phyloP scores from a whole-genome alignment of 2,888 invertebrate genomes.

The Chymomyza procnemis region DNA sequence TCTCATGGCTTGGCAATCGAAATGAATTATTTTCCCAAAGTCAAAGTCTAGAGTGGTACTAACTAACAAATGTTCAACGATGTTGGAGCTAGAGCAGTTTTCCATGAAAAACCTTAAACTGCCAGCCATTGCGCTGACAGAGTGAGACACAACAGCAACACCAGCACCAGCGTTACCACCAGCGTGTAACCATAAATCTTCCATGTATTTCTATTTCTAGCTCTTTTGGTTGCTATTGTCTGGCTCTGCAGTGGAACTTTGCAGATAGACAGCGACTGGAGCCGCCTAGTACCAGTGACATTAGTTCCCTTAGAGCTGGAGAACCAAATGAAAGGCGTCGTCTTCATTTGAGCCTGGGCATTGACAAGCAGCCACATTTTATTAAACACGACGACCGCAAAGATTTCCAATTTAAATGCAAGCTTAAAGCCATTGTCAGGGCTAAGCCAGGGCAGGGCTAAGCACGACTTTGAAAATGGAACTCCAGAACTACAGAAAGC shows the following conservation, averaged over 20 bases:
- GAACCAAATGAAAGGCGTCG: slow-evolving; percentile 30
- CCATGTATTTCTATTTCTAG: slow-evolving; percentile 5
- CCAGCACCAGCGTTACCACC: slow-evolving; percentile 6
- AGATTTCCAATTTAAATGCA: slow-evolving; percentile 9
- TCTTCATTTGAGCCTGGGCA: slow-evolving; percentile 51
- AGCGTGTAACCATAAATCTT: slow-evolving; percentile 45
- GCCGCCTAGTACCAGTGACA: slow-evolving; percentile 47
- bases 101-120: slow-evolving; percentile 49
- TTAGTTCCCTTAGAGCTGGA: slow-evolving; percentile 25
- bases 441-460: slow-evolving; percentile 19
- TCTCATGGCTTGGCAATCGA: slow-evolving; percentile 55
- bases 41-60: slow-evolving; percentile 34
- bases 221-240: slow-evolving; percentile 12
- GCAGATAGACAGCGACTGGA: slow-evolving; percentile 46
- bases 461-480: slow-evolving; percentile 48
- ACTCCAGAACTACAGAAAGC: neutral
- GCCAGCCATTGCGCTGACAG: neutral
- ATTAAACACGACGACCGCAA: neutral
- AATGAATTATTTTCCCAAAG: slow-evolving; percentile 68
- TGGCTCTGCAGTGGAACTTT: slow-evolving; percentile 11
- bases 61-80: slow-evolving; percentile 10
- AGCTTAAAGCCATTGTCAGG: slow-evolving; percentile 19
- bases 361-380: slow-evolving; percentile 1
- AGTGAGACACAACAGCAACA: neutral
- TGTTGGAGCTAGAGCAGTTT: slow-evolving; percentile 38